Evolutionary conservation across 2,888 invertebrate species (phyloP), one percentile per base, ranked within the genome.

Genomic region (Athalia cordata): DNA sequence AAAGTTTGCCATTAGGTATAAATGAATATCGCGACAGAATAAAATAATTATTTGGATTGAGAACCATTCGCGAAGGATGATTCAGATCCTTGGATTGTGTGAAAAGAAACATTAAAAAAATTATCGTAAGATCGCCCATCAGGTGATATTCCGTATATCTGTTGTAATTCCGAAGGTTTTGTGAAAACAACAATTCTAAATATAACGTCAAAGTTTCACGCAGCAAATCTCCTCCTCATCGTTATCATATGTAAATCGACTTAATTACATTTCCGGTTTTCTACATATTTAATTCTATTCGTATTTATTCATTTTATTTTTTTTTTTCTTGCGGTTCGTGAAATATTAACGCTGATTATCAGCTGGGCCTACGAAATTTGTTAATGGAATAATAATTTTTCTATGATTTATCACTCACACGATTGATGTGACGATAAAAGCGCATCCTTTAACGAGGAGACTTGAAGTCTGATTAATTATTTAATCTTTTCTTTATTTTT

Each of bases 231-330:
- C 59, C 13, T 9, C 47, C 29, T 29, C 29, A 29, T 29, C 29
- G 29, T 2, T 29, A 29, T 29, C 29, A 59, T 57, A 72, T 72
- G 72, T 45, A 59, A 72, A 72, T 72, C 57, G 59, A 72, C 57
- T 72, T 11, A 59, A 72, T 57, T 55, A 55, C 72, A 72, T 72
- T 72, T 72, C 72, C 72, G 57, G 72, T 52, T 72, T 72, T 72
- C 72, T 29, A 29, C 55, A 55, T n/a, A 55, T n/a, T n/a, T 29
- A 29, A 29, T 29, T 29, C 29, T 29, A 29, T 29, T 29, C 29
- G 29, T 29, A 29, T 29, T 29, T 29, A 29, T 29, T 29, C 0
- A 29, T 29, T 29, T 29, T 29, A 29, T 29, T 2, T 29, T 29
- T 2, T 29, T 29, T 29, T 29, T 29, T 29, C 29, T 29, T 2